These are phyloP conservation scores for Hydrotaea cyrtoneurina DNA, from an alignment of 2,888 invertebrate genomes.

Conservation along the genomic window DNA sequence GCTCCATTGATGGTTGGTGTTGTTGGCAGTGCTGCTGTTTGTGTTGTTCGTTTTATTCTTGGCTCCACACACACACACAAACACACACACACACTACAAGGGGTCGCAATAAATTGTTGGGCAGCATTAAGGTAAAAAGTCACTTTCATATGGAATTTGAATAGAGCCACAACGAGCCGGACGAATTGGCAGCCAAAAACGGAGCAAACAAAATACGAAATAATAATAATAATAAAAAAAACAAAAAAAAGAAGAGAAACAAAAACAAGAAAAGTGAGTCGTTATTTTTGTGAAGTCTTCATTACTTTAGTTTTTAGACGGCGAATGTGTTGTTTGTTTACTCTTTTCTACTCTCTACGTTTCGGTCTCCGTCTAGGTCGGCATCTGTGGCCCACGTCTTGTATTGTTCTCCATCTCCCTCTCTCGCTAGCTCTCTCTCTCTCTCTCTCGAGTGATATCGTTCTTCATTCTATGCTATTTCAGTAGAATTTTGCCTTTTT, in stretches of 20 bases:
- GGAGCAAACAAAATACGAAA: constrained; percentile 33
- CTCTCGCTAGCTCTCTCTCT: background rate
- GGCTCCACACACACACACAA: background rate
- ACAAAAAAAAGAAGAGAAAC: constrained; percentile 27
- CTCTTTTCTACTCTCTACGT: constrained; percentile 21
- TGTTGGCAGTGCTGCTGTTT: background rate
- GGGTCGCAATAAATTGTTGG: constrained; percentile 22
- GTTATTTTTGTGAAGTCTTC: constrained; percentile 61
- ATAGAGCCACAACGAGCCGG: constrained; percentile 51
- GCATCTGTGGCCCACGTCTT: too few relatives aligned
- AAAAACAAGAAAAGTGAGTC: constrained; percentile 42
- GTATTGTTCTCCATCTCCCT: background rate
- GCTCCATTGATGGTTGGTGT: constrained; percentile 55
- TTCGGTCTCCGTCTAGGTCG: constrained; percentile 19
- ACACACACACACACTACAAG: constrained; percentile 48
- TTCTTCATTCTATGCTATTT: constrained; percentile 27
- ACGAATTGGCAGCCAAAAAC: constrained; percentile 65
- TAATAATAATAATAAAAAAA: too few relatives aligned
- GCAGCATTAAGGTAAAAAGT: constrained; percentile 64
- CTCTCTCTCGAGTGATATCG: background rate
- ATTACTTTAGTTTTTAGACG: constrained; percentile 60
- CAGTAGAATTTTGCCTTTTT: constrained; percentile 24
- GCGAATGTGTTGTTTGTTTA: constrained; percentile 14
- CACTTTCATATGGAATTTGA: constrained; percentile 56
- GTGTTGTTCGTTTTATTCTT: constrained; percentile 9